A percentile compares a stretch with the other conserved stretches of the same genome.
Evolutionary conservation across 1,140 invertebrate species (phyloP).

Genomic region (Theocolax elegans): DNA sequence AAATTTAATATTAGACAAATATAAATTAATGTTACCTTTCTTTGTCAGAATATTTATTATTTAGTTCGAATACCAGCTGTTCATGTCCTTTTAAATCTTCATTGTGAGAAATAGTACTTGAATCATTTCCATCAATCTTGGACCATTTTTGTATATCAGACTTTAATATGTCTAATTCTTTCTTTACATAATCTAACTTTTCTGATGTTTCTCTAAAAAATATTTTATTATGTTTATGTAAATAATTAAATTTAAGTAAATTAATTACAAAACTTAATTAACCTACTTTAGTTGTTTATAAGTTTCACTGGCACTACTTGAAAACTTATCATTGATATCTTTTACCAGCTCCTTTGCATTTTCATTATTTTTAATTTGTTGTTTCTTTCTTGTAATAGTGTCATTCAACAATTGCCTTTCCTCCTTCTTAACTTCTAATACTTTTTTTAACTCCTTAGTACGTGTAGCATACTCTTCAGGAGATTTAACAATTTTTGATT

Average conservation of each 20-base stretch:
- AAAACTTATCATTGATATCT: slow-evolving; percentile 45
- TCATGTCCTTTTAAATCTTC: slow-evolving; percentile 34
- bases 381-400: slow-evolving; percentile 47
- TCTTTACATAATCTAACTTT: slow-evolving; percentile 24
- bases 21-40: slow-evolving; percentile 28
- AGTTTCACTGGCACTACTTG: slow-evolving; percentile 21
- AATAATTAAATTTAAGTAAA: background rate
- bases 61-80: slow-evolving; percentile 26
- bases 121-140: slow-evolving; percentile 28
- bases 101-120: background rate
- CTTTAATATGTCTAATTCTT: slow-evolving; percentile 37
- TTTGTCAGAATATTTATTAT: slow-evolving; percentile 25
- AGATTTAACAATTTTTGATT: slow-evolving; percentile 50
- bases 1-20: background rate
- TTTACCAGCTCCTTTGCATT: slow-evolving; percentile 42
- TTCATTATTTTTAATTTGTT: slow-evolving; percentile 47
- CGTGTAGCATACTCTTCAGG: slow-evolving; percentile 47
- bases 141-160: slow-evolving; percentile 32
- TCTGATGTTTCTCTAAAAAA: slow-evolving; percentile 5
- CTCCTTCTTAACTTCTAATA: slow-evolving; percentile 43
- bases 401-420: slow-evolving; percentile 44
- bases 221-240: slow-evolving; percentile 2
- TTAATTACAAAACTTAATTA: too few relatives aligned
- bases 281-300: slow-evolving; percentile 43
- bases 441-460: slow-evolving; percentile 46